phyloP scores from a whole-genome alignment of 2,797 vertebrate species.

The Gymnocypris eckloni region DNA sequence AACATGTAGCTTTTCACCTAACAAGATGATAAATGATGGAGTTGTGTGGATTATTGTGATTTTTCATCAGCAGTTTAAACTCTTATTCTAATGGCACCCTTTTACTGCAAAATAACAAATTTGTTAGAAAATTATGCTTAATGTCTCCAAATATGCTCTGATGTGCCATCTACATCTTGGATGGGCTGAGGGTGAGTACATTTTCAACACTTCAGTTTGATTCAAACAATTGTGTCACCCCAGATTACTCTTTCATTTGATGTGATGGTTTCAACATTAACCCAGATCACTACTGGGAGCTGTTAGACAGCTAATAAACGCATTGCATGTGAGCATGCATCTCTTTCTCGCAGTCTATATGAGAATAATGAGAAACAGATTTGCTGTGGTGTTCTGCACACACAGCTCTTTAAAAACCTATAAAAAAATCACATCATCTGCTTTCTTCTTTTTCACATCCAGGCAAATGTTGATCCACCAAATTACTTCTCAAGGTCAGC shows the following conservation, averaged over 20 bases:
- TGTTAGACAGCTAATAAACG: neutral
- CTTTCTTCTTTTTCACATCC: conserved; percentile 14
- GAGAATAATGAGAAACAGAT: conserved; percentile 9
- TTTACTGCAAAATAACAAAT: too few relatives aligned
- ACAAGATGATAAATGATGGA: too few relatives aligned
- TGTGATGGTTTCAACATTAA: neutral
- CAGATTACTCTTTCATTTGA: neutral
- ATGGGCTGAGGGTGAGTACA: too few relatives aligned
- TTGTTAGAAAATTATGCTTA: too few relatives aligned
- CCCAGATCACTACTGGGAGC: neutral
- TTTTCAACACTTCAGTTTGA: neutral
- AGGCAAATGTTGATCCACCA: conserved; percentile 60
- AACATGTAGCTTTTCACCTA: too few relatives aligned
- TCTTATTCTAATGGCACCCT: too few relatives aligned
- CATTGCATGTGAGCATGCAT: neutral
- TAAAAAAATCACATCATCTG: conserved; percentile 40
- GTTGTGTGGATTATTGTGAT: too few relatives aligned
- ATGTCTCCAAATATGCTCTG: too few relatives aligned
- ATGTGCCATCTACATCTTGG: too few relatives aligned
- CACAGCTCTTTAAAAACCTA: neutral
- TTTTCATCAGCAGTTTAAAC: too few relatives aligned
- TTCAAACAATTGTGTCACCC: neutral
- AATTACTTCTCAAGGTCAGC: conserved; percentile 63
- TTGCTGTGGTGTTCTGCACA: neutral
- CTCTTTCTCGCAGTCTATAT: neutral